phyloP scores from a whole-genome alignment of 1,140 invertebrate species.

The Stenopsyche tienmushanensis region DNA sequence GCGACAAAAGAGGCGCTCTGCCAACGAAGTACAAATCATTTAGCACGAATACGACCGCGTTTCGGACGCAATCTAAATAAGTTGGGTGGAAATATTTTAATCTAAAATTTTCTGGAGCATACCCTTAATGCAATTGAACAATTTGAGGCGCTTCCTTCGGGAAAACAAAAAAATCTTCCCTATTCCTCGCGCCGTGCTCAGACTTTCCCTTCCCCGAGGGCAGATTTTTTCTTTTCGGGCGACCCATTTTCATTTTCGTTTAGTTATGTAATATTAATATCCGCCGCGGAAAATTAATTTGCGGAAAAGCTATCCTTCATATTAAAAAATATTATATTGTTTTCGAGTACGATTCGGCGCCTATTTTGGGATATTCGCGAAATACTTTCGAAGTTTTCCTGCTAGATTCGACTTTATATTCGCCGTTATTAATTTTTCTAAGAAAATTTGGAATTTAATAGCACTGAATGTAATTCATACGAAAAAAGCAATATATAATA shows the following conservation, averaged over 20 bases:
- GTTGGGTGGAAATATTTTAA: slow-evolving; percentile 22
- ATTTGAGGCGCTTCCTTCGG: slow-evolving; percentile 11
- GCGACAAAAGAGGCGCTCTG: too few relatives aligned
- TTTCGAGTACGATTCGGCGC: background rate
- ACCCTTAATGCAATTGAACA: slow-evolving; percentile 31
- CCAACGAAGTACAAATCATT: too few relatives aligned
- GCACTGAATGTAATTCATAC: too few relatives aligned
- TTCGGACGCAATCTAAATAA: too few relatives aligned
- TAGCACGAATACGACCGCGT: too few relatives aligned
- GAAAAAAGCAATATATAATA: too few relatives aligned
- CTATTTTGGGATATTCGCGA: too few relatives aligned
- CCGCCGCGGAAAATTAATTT: slow-evolving; percentile 22
- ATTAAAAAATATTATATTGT: slow-evolving; percentile 17
- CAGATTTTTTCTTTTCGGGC: slow-evolving; percentile 7
- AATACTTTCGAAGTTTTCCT: too few relatives aligned
- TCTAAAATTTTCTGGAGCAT: slow-evolving; percentile 23
- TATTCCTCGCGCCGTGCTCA: background rate
- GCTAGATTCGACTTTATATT: too few relatives aligned
- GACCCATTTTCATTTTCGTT: slow-evolving; percentile 26
- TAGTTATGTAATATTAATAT: slow-evolving; percentile 25
- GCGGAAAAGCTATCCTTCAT: slow-evolving; percentile 20
- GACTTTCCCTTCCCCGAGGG: slow-evolving; percentile 13
- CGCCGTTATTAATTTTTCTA: too few relatives aligned
- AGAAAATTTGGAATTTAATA: too few relatives aligned
- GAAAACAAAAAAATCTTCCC: slow-evolving; percentile 15